Evolutionary conservation across 2,113 vertebrate species (phyloP), one percentile per base, ranked within the genome.

Genomic region (Callopanchax toddi): DNA sequence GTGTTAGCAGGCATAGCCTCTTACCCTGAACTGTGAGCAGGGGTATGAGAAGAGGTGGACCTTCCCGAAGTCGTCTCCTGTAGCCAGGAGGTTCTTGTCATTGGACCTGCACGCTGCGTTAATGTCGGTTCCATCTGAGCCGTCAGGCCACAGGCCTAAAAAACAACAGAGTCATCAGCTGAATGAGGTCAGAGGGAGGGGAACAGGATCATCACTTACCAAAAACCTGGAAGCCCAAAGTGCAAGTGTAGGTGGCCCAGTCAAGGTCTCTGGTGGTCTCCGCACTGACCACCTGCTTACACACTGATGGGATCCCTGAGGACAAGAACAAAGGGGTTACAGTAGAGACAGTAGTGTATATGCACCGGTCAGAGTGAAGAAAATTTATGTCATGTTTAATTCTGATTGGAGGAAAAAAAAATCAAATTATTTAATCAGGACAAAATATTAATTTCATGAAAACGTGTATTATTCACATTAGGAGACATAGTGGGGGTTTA

Each of bases 1-100:
- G 45, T 15, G 7, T 48, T 5, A 29, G 10, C 6, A 22, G 18
- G 43, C 25, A 20, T 32, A 9, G 5, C 29, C 29, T 29, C 90
- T 89, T 93, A 99, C 97, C 93, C 97, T 91, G 75, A 96, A 96
- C 83, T 98, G 97, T 11, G 94, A 96, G 70, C 96, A 98, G 0
- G 97, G 97, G 75, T 95, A 97, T 0, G 96, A 93, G 84, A 98
- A 98, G 43, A 99, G 94, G 74, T 97, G 97, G 49, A 99, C 97
- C 93, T 99, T 97, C 87, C 97, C 97, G 55, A 98, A 99, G 87
- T 99, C 97, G 1, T 99, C 97, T 17, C 97, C 97, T 0, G 96
- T 98, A 2, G 93, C 94, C 4, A 99, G 91, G 22, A 98, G 91
- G 67, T 87, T 96, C 22, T 92, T 95, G 80, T 93, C 92, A 0